Percentiles rank a stretch among this genome's conserved stretches.
Conservation (phyloP, 2,113 vertebrate genomes). For the Aptenodytes patagonicus region DNA sequence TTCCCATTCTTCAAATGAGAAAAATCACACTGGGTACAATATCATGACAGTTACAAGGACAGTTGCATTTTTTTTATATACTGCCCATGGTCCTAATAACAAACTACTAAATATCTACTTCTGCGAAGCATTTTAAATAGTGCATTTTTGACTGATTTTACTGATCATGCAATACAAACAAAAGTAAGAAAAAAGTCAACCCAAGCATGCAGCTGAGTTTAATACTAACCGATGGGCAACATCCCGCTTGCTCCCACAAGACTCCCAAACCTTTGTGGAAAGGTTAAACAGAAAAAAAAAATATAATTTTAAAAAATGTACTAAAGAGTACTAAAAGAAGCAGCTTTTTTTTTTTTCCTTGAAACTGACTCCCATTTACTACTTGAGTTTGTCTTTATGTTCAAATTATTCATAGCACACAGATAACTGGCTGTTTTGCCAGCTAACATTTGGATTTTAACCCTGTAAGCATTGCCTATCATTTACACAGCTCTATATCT, state of each 20-base stretch:
- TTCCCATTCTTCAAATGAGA: not conserved
- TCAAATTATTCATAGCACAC: not conserved
- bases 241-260: not conserved
- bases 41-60: not conserved
- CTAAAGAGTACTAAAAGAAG: not conserved
- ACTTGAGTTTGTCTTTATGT: not conserved
- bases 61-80: not conserved
- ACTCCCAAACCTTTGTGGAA: not conserved
- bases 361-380: not conserved
- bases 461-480: not conserved
- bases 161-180: not conserved
- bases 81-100: not conserved
- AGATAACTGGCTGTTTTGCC: not conserved
- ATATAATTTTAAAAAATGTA: not conserved
- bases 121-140: not conserved
- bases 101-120: not conserved
- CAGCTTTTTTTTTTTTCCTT: not conserved
- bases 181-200: not conserved
- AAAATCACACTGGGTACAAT: rapidly evolving
- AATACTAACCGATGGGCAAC: not conserved
- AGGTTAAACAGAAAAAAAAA: not conserved
- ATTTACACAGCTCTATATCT: not conserved
- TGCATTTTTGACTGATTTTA: not conserved
- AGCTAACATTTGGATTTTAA: not conserved
- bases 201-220: not conserved